Conservation (phyloP, 2,113 vertebrate genomes). For the Protobothrops flavoviridis region DNA sequence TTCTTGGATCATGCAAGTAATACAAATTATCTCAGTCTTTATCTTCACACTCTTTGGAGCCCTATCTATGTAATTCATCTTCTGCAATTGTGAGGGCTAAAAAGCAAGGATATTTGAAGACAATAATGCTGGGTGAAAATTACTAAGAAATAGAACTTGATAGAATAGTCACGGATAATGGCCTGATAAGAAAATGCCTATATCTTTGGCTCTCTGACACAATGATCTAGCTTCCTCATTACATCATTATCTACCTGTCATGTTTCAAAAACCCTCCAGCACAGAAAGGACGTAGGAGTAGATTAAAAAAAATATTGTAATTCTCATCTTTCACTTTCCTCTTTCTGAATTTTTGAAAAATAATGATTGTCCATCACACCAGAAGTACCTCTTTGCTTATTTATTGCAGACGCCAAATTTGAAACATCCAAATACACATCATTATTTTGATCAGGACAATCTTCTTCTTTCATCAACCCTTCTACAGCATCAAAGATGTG, state of each 20-base stretch:
- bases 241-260: background rate
- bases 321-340: background rate
- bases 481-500: background rate
- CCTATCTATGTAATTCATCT: background rate
- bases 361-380: background rate
- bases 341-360: background rate
- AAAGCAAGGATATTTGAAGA: background rate
- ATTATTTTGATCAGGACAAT: background rate
- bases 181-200: background rate
- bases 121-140: background rate
- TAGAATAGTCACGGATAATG: background rate
- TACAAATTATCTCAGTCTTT: background rate
- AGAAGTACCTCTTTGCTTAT: background rate
- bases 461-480: background rate
- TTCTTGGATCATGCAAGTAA: background rate
- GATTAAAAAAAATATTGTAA: background rate
- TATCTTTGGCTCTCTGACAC: background rate
- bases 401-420: background rate
- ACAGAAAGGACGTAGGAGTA: background rate
- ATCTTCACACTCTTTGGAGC: background rate
- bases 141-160: background rate
- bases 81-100: background rate
- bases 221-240: background rate
- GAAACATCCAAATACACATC: background rate
- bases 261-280: background rate